Percentiles rank a stretch among this genome's conserved stretches.
These are phyloP conservation scores for Xiphorhynchus elegans DNA, from an alignment of 2,113 vertebrate genomes.

Conservation along the genomic window DNA sequence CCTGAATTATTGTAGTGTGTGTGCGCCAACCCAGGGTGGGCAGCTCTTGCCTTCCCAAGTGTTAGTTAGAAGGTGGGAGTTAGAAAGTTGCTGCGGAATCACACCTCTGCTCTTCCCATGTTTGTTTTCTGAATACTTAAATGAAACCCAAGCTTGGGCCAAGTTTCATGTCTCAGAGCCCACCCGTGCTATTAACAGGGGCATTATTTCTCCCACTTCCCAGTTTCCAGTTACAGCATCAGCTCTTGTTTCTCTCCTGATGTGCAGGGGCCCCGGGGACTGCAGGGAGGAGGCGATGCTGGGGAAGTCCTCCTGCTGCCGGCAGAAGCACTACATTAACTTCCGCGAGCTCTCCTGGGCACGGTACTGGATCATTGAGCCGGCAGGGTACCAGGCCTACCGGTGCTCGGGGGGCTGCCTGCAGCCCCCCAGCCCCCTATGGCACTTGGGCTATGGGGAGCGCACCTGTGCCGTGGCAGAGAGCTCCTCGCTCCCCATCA, in stretches of 20 bases:
- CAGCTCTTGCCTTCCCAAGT: not conserved
- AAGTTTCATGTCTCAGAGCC: not conserved
- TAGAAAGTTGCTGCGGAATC: not conserved
- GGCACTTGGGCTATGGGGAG: conserved; percentile 74
- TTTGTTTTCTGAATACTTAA: not conserved
- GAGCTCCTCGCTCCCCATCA: conserved; percentile 85
- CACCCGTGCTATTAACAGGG: not conserved
- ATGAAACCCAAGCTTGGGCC: accelerated
- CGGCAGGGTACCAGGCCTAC: conserved; percentile 83
- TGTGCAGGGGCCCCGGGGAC: conserved; percentile 79
- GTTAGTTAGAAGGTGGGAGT: not conserved
- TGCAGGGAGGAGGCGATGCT: conserved; percentile 66
- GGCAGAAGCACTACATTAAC: conserved; percentile 83
- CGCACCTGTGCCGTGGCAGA: conserved; percentile 77
- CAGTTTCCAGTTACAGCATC: not conserved
- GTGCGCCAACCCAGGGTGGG: not conserved
- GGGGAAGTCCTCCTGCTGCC: conserved; percentile 78
- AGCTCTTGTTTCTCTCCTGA: not conserved
- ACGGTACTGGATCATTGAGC: conserved; percentile 87
- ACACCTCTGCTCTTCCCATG: not conserved
- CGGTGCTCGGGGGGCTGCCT: conserved; percentile 79
- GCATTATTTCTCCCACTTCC: not conserved
- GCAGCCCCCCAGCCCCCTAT: conserved; percentile 63
- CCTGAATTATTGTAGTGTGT: not conserved
- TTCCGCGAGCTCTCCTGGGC: conserved; percentile 85